Evolutionary conservation across 1,140 invertebrate species (phyloP).

Genomic region (Drosophila teissieri): DNA sequence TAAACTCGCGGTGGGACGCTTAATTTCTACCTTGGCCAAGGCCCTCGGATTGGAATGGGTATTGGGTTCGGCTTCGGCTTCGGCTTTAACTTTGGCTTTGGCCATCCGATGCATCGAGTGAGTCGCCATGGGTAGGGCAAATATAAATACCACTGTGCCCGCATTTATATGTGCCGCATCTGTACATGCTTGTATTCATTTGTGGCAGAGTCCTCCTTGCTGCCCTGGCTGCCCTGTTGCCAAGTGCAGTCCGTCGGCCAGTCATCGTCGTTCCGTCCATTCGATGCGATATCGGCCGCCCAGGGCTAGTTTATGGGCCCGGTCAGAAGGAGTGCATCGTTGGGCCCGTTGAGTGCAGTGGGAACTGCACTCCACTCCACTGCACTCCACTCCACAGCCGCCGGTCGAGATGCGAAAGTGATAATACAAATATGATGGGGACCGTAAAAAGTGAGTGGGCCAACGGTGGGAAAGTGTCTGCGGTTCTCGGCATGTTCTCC

Average conservation of each 20-base stretch:
- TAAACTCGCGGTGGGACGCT: constrained; percentile 82
- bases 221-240: constrained; percentile 21
- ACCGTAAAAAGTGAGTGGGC: constrained; percentile 51
- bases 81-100: not conserved
- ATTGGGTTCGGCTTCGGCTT: constrained; percentile 1
- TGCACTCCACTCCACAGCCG: constrained; percentile 20
- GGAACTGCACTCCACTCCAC: constrained; percentile 11
- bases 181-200: constrained; percentile 43
- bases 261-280: constrained; percentile 3
- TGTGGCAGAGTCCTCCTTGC: constrained; percentile 33
- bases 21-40: constrained; percentile 78
- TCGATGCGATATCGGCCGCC: constrained; percentile 30
- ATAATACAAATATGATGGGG: constrained; percentile 54
- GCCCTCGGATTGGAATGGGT: constrained; percentile 35
- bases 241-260: constrained; percentile 31
- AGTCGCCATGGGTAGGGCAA: constrained; percentile 41
- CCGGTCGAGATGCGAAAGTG: constrained; percentile 44
- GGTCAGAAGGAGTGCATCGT: constrained; percentile 27
- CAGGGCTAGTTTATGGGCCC: constrained; percentile 51
- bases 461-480: constrained; percentile 48
- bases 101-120: not conserved
- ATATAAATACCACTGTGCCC: constrained; percentile 41
- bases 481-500: constrained; percentile 15
- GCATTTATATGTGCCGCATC: constrained; percentile 40
- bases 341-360: constrained; percentile 36